phyloP scores from a whole-genome alignment of 2,797 vertebrate genomes.

The Rhodeus uyekii region DNA sequence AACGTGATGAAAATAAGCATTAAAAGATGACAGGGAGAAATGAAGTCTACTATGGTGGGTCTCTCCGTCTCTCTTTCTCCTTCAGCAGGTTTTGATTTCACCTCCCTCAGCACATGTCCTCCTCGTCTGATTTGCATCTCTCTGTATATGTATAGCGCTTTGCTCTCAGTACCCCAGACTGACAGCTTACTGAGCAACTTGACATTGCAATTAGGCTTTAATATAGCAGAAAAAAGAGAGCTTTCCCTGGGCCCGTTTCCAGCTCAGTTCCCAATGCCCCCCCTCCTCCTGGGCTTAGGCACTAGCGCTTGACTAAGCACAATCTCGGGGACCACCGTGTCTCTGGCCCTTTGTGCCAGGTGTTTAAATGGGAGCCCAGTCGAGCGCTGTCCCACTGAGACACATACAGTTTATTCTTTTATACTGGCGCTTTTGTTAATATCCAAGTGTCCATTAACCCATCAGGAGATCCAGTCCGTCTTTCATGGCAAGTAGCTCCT shows the following conservation, averaged over 20 bases:
- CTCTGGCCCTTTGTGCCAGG: conserved; percentile 40
- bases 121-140: not conserved
- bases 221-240: not conserved
- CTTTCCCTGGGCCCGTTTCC: not conserved
- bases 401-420: conserved; percentile 66
- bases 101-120: conserved; percentile 14
- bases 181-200: conserved; percentile 24
- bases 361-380: conserved; percentile 39
- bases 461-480: conserved; percentile 72
- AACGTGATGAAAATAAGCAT: conserved; percentile 99
- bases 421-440: conserved; percentile 70
- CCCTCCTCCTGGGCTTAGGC: conserved; percentile 40
- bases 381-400: conserved; percentile 38
- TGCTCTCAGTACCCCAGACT: conserved; percentile 13
- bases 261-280: conserved; percentile 33
- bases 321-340: conserved; percentile 52
- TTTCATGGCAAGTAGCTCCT: conserved; percentile 72
- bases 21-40: conserved; percentile 81
- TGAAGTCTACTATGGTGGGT: conserved; percentile 52
- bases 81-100: not conserved
- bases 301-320: conserved; percentile 50
- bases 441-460: conserved; percentile 67
- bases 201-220: conserved; percentile 6
- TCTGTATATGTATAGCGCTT: conserved; percentile 31
- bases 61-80: conserved; percentile 28